Conservation (phyloP, 2,113 vertebrate species). For the Lota lota region DNA sequence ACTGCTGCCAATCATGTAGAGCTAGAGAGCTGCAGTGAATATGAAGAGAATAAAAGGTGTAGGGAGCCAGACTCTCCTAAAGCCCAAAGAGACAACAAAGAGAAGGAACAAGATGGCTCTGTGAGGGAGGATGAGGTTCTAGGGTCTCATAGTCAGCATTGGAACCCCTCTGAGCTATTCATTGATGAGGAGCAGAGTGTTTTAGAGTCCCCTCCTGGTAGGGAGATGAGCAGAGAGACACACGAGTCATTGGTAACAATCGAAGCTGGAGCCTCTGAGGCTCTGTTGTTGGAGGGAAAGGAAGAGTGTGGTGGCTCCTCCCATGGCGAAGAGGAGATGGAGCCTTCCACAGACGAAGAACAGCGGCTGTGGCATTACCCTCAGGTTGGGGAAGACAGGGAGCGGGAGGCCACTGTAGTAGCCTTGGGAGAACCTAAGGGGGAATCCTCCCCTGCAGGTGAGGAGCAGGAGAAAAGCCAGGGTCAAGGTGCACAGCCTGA, state of each 20-base stretch:
- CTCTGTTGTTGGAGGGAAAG: conserved; percentile 19
- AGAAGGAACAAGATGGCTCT: not conserved
- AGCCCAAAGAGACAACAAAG: conserved; percentile 3
- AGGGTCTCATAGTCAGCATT: not conserved
- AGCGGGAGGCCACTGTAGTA: not conserved
- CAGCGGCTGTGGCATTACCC: conserved; percentile 50
- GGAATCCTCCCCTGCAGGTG: not conserved
- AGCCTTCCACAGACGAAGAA: conserved; percentile 58
- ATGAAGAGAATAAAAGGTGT: conserved; percentile 5
- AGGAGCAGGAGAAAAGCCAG: not conserved
- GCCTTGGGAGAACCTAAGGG: not conserved
- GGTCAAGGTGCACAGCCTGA: not conserved
- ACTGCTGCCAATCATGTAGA: conserved; percentile 3
- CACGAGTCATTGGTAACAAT: not conserved
- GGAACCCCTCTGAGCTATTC: conserved; percentile 14
- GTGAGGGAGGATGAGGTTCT: not conserved
- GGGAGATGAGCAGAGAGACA: fast-evolving
- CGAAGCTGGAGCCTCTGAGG: not conserved
- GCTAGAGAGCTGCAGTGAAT: not conserved
- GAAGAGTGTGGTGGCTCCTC: conserved; percentile 15
- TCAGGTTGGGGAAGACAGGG: not conserved
- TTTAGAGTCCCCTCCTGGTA: conserved; percentile 2
- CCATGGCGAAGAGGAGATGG: conserved; percentile 31
- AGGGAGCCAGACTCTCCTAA: not conserved
- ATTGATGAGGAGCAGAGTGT: conserved; percentile 10